phyloP scores from a whole-genome alignment of 2,113 vertebrate species.

The Amblyornis subalaris region DNA sequence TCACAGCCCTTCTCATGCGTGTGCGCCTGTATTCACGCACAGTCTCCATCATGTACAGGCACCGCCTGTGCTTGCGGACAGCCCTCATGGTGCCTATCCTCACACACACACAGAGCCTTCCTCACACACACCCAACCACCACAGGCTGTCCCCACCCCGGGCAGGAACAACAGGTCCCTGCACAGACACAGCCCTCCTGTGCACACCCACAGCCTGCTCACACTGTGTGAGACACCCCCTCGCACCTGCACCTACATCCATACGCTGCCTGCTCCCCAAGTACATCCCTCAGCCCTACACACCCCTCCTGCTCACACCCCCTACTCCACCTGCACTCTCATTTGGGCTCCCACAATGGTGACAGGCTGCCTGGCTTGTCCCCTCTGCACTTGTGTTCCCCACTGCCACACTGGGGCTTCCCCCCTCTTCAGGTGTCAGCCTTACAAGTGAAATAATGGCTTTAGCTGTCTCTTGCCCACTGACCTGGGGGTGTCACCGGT shows the following conservation, averaged over 20 bases:
- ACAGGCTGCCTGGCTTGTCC: neutral
- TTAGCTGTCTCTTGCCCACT: neutral
- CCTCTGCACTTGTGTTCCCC: neutral
- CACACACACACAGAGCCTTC: neutral
- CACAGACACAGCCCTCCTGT: neutral
- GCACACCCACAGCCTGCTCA: neutral
- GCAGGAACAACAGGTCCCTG: neutral
- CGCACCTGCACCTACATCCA: neutral
- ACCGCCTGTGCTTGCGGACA: neutral
- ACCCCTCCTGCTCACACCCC: neutral
- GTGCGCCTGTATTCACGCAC: neutral
- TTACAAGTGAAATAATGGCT: neutral
- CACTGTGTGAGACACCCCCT: accelerated
- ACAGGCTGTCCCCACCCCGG: neutral
- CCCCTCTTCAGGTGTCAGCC: neutral
- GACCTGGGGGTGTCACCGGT: neutral
- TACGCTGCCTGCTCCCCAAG: accelerated
- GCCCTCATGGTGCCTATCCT: neutral
- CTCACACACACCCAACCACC: accelerated
- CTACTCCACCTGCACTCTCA: no score
- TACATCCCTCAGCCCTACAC: neutral
- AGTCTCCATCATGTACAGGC: neutral
- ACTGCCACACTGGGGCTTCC: neutral
- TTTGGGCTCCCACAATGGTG: accelerated
- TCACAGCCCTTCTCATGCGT: neutral